Base-by-base conservation (phyloP, 2,888 invertebrate genomes). In the Rotaria sp. region DNA sequence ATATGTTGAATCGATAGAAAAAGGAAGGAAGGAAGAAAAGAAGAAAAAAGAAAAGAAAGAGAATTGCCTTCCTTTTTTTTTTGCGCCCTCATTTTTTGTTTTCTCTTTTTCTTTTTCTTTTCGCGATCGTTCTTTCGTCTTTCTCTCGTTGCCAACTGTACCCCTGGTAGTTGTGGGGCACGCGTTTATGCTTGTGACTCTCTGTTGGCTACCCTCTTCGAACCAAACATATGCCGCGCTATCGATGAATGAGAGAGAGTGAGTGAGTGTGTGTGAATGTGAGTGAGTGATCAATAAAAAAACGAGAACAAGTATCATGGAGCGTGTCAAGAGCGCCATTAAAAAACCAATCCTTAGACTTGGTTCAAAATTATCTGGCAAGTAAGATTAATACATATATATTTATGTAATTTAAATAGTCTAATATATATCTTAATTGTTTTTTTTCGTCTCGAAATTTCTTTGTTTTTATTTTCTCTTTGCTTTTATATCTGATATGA, bases 221-320 rank as follows among this genome's bases (percentile, higher is more conserved):
- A 67, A 67, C 35, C 67, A 38, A 67, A 67, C 67, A 67, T 67
- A 67, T 67, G 67, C 67, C 67, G 67, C 67, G 67, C 35, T 67
- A 67, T 67, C 67, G 67, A 67, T 67, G 67, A 67, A 67, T 67
- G 67, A 38, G 67, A 67, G 67, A 67, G 55, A 26, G 50, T 21
- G 52, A 4, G 52, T 21, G 67, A 38, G 67, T 67, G 67, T 35
- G 30, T 67, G 67, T 67, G 67, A 67, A 67, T 67, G 67, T 67
- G 67, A 67, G 67, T 67, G 67, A 67, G 67, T 67, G 67, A 67
- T 67, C 67, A 67, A 67, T 67, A 67, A 67, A 67, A 67, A 67
- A 67, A 67, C 35, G 67, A 67, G 67, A 67, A 67, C 67, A 67
- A 67, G 67, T 67, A 67, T 35, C 67, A 67, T 67, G 67, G 67